Conservation (phyloP, 1,140 invertebrate species). For the Bilobella aurantiaca region DNA sequence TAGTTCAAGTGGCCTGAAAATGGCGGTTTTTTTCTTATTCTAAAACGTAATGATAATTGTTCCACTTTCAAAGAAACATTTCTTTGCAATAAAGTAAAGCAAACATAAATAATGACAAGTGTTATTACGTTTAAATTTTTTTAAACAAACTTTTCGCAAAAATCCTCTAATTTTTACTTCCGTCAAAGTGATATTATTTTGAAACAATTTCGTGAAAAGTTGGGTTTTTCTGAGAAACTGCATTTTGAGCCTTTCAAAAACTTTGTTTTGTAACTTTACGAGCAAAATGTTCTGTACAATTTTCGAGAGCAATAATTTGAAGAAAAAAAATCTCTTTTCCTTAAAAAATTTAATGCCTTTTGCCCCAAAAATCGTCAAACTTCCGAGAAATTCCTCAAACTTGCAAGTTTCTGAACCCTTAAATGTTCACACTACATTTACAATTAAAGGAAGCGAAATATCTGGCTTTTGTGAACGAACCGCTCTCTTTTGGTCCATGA, state of each 20-base stretch:
- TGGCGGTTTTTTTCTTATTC: not conserved
- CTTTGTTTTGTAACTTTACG: too few relatives aligned
- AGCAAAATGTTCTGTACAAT: too few relatives aligned
- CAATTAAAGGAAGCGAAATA: not conserved
- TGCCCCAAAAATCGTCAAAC: slow-evolving; percentile 1
- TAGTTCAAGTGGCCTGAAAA: not conserved
- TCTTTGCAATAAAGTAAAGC: not conserved
- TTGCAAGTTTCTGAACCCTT: not conserved
- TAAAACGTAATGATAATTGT: slow-evolving; percentile 3
- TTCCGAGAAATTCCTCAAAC: slow-evolving; percentile 1
- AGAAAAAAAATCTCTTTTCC: not conserved
- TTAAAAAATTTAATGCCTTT: not conserved
- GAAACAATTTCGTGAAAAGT: not conserved
- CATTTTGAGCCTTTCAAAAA: too few relatives aligned
- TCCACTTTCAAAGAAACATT: not conserved
- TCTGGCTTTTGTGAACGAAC: not conserved
- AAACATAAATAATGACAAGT: too few relatives aligned
- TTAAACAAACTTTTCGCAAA: not conserved
- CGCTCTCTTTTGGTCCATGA: not conserved
- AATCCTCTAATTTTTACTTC: not conserved
- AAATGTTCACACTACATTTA: not conserved
- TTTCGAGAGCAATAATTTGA: not conserved
- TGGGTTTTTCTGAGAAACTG: not conserved
- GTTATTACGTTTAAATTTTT: not conserved
- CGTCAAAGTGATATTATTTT: too few relatives aligned